Base-by-base conservation (phyloP, 2,888 invertebrate species). In the Plagodis pulveraria region DNA sequence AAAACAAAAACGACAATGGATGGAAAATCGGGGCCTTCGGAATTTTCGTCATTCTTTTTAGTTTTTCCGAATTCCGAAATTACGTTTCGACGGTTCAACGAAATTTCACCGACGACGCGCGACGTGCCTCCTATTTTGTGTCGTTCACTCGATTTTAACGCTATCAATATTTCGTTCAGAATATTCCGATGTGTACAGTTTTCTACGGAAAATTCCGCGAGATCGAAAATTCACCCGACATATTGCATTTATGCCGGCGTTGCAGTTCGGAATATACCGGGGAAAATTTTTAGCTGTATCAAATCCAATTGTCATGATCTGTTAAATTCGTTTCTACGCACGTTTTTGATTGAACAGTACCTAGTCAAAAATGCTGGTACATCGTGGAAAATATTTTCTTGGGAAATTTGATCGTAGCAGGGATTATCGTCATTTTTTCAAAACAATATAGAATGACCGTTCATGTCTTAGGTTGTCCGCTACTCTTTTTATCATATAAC, bases 1-100 rank as follows among this genome's bases (percentile, higher is more conserved):
- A 83, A 84, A 83, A 86, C 79, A 85, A 76, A 81, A 86, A 87
- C 89, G 89, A 89, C 89, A 91, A 89, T 88, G 88, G 84, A 79
- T 86, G 86, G 86, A 82, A 90, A 91, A 91, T 89, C 86, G 87
- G 84, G 81, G 81, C 84, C 78, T 86, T 84, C 80, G 76, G 77
- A 80, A 82, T 82, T 83, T 86, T 81, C 80, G 76, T 80, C 72
- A 74, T 83, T 80, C 80, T 78, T 83, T 86, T 86, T 81, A 83
- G 84, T 82, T 84, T 84, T 42, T 12, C 40, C 40, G 40, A 40
- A 40, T 78, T 76, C 72, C 67, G 73, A 79, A 81, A 84, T 86
- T 83, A 74, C 80, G 73, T 82, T 81, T 70, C 72, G 70, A 80
- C 69, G 40, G 10, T 40, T 7, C 40, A 10, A 40, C 72, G 70